phyloP scores from a whole-genome alignment of 2,113 vertebrate genomes.

The Chaetura pelagica region DNA sequence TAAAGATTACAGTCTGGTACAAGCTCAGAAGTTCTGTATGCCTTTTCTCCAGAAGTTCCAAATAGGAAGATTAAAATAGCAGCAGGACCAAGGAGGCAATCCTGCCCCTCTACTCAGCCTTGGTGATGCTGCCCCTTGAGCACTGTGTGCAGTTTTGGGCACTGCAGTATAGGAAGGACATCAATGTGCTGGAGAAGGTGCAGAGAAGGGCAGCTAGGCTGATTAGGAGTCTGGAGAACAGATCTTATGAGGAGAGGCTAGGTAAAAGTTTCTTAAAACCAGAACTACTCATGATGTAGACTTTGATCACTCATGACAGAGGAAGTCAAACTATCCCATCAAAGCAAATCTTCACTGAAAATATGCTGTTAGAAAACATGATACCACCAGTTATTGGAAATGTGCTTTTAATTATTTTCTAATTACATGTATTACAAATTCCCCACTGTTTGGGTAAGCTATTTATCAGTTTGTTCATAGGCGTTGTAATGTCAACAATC shows the following conservation, averaged over 20 bases:
- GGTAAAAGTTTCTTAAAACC: not conserved
- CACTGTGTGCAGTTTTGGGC: too few species aligned
- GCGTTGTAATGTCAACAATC: not conserved
- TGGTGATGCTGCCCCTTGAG: too few species aligned
- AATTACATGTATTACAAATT: not conserved
- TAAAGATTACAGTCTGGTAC: not conserved
- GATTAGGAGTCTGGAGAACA: too few species aligned
- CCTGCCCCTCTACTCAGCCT: too few species aligned
- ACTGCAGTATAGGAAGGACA: too few species aligned
- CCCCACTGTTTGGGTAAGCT: not conserved
- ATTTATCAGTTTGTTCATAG: not conserved
- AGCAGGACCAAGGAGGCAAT: too few species aligned
- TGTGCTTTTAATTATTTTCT: not conserved
- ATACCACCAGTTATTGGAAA: not conserved
- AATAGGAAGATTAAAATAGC: not conserved
- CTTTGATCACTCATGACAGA: not conserved
- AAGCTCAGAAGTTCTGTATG: fast-evolving
- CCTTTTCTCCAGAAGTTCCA: not conserved
- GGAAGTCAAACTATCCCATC: not conserved
- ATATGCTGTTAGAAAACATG: not conserved
- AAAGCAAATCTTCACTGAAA: not conserved
- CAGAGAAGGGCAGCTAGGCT: too few species aligned
- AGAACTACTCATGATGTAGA: not conserved
- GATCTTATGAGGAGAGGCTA: too few species aligned
- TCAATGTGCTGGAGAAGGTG: too few species aligned